These are phyloP conservation scores for Botia almorhae DNA, from an alignment of 2,797 vertebrate genomes.

Conservation along the genomic window DNA sequence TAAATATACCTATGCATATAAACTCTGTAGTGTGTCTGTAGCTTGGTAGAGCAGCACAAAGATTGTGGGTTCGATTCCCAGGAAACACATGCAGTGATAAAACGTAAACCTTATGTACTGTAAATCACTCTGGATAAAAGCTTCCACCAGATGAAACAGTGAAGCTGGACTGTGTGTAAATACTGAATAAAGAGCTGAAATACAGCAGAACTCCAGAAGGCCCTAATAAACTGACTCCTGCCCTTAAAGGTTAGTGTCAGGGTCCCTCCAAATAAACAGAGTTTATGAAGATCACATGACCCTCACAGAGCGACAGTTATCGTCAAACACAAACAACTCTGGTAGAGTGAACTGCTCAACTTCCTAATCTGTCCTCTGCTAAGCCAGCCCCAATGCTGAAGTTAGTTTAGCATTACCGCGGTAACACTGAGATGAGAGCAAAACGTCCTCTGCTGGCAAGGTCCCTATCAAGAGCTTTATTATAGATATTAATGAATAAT, in stretches of 20 bases:
- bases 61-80: too few relatives aligned
- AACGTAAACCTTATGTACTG: too few relatives aligned
- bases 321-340: neutral
- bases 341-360: slow-evolving; percentile 15
- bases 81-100: too few relatives aligned
- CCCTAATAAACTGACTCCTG: neutral
- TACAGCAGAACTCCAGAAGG: neutral
- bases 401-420: slow-evolving; percentile 48
- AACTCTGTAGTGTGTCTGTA: too few relatives aligned
- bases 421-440: slow-evolving; percentile 38
- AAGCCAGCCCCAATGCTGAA: slow-evolving; percentile 39
- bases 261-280: neutral
- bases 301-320: neutral
- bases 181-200: neutral
- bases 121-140: too few relatives aligned
- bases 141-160: too few relatives aligned
- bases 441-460: slow-evolving; percentile 48
- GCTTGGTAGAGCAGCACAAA: too few relatives aligned
- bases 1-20: too few relatives aligned
- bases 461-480: slow-evolving; percentile 66
- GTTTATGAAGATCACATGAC: neutral
- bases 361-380: slow-evolving; percentile 33
- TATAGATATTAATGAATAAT: slow-evolving; percentile 70
- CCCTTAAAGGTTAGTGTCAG: too few relatives aligned
- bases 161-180: too few relatives aligned